phyloP scores from a whole-genome alignment of 1,140 invertebrate species.

The Drosophila orena region DNA sequence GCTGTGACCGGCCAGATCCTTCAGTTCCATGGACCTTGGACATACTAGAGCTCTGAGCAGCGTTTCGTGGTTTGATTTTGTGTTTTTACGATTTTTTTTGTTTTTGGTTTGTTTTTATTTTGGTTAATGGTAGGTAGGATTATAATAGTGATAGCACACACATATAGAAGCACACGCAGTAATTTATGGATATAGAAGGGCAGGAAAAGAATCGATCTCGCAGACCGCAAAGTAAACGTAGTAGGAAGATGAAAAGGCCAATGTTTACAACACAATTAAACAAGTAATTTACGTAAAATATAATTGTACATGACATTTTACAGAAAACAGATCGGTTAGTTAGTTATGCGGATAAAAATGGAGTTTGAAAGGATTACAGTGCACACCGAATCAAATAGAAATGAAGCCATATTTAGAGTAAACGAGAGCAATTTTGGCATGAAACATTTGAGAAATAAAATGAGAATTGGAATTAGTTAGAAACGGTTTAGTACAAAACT shows the following conservation, averaged over 20 bases:
- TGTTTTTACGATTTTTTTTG: constrained; percentile 43
- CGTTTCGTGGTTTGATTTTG: constrained; percentile 59
- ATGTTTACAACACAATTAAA: constrained; percentile 1
- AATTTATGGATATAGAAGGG: constrained; percentile 33
- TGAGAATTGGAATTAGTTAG: constrained; percentile 51
- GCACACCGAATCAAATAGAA: constrained; percentile 26
- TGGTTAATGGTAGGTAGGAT: constrained; percentile 62
- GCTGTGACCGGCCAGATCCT: constrained; percentile 88
- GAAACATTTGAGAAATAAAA: constrained; percentile 56
- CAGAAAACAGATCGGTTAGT: neutral
- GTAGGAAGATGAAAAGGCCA: constrained; percentile 9
- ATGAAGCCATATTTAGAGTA: constrained; percentile 18
- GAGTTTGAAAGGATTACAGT: neutral
- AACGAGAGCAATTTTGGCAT: constrained; percentile 54
- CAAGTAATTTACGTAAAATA: constrained; percentile 3
- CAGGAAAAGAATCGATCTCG: constrained; percentile 22
- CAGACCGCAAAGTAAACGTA: constrained; percentile 12
- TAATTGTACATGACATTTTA: neutral
- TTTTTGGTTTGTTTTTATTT: constrained; percentile 60
- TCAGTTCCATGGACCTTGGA: constrained; percentile 86
- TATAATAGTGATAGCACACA: constrained; percentile 62
- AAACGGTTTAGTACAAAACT: constrained; percentile 15
- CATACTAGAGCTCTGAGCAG: constrained; percentile 84
- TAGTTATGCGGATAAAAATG: neutral
- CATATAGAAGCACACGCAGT: constrained; percentile 61